Evolutionary conservation across 2,113 vertebrate species (phyloP).

Genomic region (Chrysochloris asiatica): DNA sequence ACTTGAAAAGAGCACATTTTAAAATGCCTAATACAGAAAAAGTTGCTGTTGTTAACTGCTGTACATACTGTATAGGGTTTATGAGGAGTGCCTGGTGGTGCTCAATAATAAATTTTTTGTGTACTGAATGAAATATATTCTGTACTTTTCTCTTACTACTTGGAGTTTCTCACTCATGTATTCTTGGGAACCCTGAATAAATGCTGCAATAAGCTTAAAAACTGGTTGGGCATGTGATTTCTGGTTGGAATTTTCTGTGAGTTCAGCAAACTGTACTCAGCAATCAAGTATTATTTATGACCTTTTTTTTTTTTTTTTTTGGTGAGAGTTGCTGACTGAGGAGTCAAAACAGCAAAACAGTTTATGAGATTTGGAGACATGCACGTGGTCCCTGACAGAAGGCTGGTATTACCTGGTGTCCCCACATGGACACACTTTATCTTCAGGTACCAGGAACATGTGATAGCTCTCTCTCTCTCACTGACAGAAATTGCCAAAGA

Average conservation of each 20-base stretch:
- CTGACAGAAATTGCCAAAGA: background rate
- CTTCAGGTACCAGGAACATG: background rate
- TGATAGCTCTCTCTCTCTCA: background rate
- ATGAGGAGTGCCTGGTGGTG: no score
- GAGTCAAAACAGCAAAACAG: conserved; percentile 58
- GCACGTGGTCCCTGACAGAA: background rate
- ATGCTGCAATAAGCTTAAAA: background rate
- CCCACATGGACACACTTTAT: conserved; percentile 36
- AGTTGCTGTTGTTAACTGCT: no score
- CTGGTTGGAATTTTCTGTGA: conserved; percentile 49
- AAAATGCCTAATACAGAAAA: background rate
- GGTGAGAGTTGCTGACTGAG: conserved; percentile 7
- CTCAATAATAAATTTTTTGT: background rate
- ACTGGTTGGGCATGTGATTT: background rate
- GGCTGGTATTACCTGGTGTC: background rate
- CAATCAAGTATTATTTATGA: conserved; percentile 51
- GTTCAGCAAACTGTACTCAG: conserved; percentile 45
- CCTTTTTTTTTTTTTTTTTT: background rate
- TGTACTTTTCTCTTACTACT: background rate
- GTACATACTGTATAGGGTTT: no score
- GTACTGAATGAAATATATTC: background rate
- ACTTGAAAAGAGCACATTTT: background rate
- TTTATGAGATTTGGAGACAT: conserved; percentile 1
- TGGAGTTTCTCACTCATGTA: background rate
- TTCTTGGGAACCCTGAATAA: background rate